A percentile compares a stretch with the other conserved stretches of the same genome.
Evolutionary conservation across 1,140 invertebrate genomes (phyloP).

Genomic region (Drosophila takahashii): DNA sequence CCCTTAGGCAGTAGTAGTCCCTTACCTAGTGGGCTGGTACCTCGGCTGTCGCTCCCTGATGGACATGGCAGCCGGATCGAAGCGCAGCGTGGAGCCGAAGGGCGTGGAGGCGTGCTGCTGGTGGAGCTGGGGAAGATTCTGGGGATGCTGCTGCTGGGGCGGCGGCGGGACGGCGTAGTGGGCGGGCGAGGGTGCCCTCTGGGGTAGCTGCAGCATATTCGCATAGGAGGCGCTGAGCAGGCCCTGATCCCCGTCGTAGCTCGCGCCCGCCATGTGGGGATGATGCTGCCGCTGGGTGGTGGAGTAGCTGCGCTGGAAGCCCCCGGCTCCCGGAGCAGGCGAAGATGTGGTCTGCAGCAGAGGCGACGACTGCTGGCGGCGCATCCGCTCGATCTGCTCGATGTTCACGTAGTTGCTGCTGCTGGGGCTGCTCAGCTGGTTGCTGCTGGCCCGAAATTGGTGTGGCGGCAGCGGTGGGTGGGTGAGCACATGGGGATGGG

Average conservation of each 20-base stretch:
- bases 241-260: conserved; percentile 60
- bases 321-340: conserved; percentile 14
- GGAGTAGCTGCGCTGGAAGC: conserved; percentile 81
- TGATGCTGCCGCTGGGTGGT: conserved; percentile 77
- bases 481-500: conserved; percentile 23
- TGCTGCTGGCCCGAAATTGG: conserved; percentile 67
- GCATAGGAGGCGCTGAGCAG: conserved; percentile 66
- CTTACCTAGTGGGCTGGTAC: conserved; percentile 59
- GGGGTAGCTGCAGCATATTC: conserved; percentile 67
- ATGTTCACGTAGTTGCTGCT: conserved; percentile 86
- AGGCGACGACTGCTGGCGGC: conserved; percentile 77
- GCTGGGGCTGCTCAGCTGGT: conserved; percentile 54
- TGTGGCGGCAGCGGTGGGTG: conserved; percentile 44
- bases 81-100: conserved; percentile 54
- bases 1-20: no score
- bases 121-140: conserved; percentile 5
- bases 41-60: conserved; percentile 55
- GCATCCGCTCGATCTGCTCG: conserved; percentile 86
- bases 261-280: conserved; percentile 53
- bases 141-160: conserved; percentile 54
- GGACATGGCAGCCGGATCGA: conserved; percentile 44
- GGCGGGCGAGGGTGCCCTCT: conserved; percentile 60
- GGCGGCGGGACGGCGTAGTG: conserved; percentile 63
- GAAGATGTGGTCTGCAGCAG: conserved; percentile 46
- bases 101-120: conserved; percentile 50